Evolutionary conservation across 2,888 invertebrate species (phyloP).

Genomic region (Phasia obesa): DNA sequence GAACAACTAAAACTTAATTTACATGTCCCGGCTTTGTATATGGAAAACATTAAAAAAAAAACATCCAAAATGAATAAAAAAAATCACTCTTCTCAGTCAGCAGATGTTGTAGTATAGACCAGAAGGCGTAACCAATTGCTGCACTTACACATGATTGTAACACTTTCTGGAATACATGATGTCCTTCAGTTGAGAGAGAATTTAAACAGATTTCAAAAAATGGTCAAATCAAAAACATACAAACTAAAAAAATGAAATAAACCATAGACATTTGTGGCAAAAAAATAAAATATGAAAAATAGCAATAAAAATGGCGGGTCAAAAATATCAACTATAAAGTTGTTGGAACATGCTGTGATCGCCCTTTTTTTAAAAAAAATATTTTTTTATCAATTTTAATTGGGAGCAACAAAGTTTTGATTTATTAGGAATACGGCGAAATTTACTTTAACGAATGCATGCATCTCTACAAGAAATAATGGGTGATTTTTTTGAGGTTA

Average conservation of each 20-base stretch:
- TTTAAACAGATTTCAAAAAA: constrained; percentile 66
- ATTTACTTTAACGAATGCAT: too few species aligned
- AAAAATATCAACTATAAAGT: constrained; percentile 67
- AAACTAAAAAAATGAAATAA: constrained; percentile 65
- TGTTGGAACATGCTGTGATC: constrained; percentile 65
- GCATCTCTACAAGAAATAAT: too few species aligned
- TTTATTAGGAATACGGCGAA: too few species aligned
- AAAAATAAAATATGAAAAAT: constrained; percentile 64
- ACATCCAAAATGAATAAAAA: constrained; percentile 65
- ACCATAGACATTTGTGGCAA: constrained; percentile 70
- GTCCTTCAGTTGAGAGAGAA: constrained; percentile 51
- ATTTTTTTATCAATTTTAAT: not conserved
- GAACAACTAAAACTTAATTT: constrained; percentile 65
- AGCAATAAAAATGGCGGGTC: constrained; percentile 68
- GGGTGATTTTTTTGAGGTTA: too few species aligned
- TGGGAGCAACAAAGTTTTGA: not conserved
- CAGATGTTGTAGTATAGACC: constrained; percentile 67
- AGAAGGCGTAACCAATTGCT: constrained; percentile 51
- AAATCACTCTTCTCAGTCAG: constrained; percentile 58
- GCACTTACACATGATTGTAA: constrained; percentile 21
- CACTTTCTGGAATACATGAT: constrained; percentile 66
- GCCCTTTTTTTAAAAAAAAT: constrained; percentile 49
- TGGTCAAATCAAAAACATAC: constrained; percentile 66
- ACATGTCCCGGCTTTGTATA: constrained; percentile 69
- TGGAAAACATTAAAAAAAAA: constrained; percentile 61